Conservation (phyloP, 2,113 vertebrate genomes). For the Bettongia penicillata region DNA sequence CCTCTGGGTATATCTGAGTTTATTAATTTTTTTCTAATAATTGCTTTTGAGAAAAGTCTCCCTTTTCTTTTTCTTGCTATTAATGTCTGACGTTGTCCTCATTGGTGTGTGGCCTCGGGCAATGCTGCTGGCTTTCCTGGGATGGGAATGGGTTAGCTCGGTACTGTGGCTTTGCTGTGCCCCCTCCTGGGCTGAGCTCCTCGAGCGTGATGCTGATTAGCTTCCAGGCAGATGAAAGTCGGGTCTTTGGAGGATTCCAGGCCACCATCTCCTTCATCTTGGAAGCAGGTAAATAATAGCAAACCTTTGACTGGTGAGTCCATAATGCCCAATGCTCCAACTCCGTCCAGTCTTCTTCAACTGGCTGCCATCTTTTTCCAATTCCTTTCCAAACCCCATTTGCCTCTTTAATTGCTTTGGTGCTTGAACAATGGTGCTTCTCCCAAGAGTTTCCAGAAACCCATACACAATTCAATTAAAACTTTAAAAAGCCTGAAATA, state of each 20-base stretch:
- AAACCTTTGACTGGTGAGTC: neutral
- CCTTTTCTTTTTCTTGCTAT: neutral
- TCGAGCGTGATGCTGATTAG: slow-evolving; percentile 84
- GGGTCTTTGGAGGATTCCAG: slow-evolving; percentile 85
- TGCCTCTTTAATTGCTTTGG: neutral
- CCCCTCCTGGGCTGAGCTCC: slow-evolving; percentile 85
- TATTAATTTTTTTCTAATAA: neutral
- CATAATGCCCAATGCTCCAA: neutral
- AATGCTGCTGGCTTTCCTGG: neutral
- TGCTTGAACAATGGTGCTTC: neutral
- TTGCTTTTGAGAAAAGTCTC: slow-evolving; percentile 8
- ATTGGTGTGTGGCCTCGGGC: neutral
- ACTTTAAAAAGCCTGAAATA: neutral
- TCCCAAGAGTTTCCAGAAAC: neutral
- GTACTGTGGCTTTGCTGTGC: slow-evolving; percentile 83
- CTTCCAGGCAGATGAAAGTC: slow-evolving; percentile 85
- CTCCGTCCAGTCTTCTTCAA: neutral
- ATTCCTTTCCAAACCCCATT: neutral
- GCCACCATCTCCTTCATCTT: slow-evolving; percentile 85
- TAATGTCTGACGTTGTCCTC: neutral
- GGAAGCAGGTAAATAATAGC: slow-evolving; percentile 80
- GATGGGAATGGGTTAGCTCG: slow-evolving; percentile 74
- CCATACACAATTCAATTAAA: neutral
- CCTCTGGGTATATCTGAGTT: neutral
- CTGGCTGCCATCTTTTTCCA: neutral